Evolutionary conservation across 2,797 vertebrate genomes (phyloP).

Genomic region (Sus cebifrons): DNA sequence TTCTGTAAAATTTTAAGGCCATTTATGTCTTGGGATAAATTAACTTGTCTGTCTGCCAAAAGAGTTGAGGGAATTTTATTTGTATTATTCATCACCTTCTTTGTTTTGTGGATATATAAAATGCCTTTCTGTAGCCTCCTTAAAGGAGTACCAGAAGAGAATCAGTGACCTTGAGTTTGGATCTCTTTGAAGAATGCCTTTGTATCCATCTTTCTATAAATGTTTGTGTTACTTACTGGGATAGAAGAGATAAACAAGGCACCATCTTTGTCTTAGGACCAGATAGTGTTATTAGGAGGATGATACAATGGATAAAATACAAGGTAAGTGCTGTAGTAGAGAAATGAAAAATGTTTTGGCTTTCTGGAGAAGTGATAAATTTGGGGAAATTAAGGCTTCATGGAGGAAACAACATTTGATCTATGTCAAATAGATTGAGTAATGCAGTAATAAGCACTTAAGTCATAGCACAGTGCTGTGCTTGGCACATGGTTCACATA

Average conservation of each 20-base stretch:
- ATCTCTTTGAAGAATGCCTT: neutral
- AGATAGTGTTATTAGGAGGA: neutral
- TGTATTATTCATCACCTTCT: constrained; percentile 64
- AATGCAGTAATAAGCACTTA: neutral
- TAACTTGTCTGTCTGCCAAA: constrained; percentile 20
- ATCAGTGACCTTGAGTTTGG: constrained; percentile 33
- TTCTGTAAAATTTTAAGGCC: constrained; percentile 45
- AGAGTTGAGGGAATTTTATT: constrained; percentile 23
- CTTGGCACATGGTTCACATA: neutral
- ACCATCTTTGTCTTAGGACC: neutral
- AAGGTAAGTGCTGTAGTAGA: neutral
- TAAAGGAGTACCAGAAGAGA: constrained; percentile 11
- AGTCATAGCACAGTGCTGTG: constrained; percentile 14
- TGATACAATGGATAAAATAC: constrained; percentile 39
- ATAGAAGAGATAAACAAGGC: constrained; percentile 24
- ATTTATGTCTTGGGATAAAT: constrained; percentile 9
- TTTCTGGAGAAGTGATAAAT: constrained; percentile 47
- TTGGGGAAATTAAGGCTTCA: constrained; percentile 42
- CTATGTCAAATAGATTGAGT: constrained; percentile 41
- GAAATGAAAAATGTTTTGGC: neutral
- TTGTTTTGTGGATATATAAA: constrained; percentile 55
- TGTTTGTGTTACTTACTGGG: constrained; percentile 48
- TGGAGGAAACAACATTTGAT: constrained; percentile 18
- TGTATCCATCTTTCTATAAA: constrained; percentile 8
- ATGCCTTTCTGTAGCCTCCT: constrained; percentile 13